Evolutionary conservation across 2,113 vertebrate species (phyloP).

Genomic region (Podarcis cretensis): DNA sequence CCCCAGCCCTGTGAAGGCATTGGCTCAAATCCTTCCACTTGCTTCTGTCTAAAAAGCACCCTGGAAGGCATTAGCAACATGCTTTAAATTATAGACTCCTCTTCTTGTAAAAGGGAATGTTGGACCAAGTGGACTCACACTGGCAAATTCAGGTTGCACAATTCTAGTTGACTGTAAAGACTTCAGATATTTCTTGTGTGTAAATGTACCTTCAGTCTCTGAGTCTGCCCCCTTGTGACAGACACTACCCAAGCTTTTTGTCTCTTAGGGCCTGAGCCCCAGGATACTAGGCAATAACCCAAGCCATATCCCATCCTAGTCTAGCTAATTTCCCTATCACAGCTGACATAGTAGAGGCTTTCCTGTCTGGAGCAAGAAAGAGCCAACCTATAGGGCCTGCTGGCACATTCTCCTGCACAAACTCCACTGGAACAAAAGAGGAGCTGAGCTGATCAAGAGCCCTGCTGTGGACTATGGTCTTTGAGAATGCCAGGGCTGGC

Average conservation of each 20-base stretch:
- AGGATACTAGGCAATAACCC: background rate
- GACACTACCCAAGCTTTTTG: background rate
- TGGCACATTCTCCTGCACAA: background rate
- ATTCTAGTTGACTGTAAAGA: background rate
- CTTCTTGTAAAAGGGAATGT: background rate
- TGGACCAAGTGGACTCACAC: background rate
- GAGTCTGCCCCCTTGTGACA: background rate
- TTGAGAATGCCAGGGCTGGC: background rate
- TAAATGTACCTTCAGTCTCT: background rate
- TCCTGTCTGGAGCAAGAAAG: background rate
- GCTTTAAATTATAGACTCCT: background rate
- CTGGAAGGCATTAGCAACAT: background rate
- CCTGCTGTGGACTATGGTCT: background rate
- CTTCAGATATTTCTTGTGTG: no score
- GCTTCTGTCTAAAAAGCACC: background rate
- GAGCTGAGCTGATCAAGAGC: background rate
- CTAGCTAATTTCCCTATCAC: background rate
- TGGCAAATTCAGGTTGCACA: no score
- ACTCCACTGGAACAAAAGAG: background rate
- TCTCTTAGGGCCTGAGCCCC: background rate
- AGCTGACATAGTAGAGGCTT: background rate
- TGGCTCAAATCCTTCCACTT: background rate
- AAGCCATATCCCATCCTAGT: background rate
- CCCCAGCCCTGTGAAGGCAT: background rate
- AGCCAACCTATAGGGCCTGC: background rate